phyloP scores from a whole-genome alignment of 2,797 vertebrate genomes.

The Tachyglossus aculeatus region DNA sequence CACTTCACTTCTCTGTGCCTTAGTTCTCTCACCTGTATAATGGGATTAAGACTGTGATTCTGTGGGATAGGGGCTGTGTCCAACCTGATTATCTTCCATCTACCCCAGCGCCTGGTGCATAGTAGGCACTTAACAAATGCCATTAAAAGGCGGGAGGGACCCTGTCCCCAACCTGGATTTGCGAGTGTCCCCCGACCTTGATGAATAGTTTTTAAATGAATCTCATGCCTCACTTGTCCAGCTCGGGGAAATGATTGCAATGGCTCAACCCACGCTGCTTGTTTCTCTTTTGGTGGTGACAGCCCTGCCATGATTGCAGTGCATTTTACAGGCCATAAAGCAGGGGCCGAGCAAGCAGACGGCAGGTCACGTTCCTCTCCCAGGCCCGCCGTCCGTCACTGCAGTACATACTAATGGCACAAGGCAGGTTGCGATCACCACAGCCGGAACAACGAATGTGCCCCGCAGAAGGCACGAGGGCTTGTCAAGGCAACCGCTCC shows the following conservation, averaged over 20 bases:
- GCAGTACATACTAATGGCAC: conserved; percentile 14
- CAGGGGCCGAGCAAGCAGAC: conserved; percentile 61
- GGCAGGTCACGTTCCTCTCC: conserved; percentile 55
- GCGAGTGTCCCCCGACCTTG: not conserved
- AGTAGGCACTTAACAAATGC: too few relatives aligned
- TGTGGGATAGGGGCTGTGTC: too few relatives aligned
- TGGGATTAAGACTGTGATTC: too few relatives aligned
- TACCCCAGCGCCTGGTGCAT: too few relatives aligned
- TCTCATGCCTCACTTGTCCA: conserved; percentile 40
- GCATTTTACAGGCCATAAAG: conserved; percentile 51
- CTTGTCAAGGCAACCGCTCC: conserved; percentile 27
- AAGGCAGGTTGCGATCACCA: conserved; percentile 12
- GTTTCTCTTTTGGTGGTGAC: conserved; percentile 52
- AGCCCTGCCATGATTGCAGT: conserved; percentile 60
- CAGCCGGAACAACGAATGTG: conserved; percentile 16
- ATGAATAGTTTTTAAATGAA: conserved; percentile 5
- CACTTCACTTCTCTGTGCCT: too few relatives aligned
- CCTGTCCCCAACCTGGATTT: not conserved
- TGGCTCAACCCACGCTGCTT: conserved; percentile 24
- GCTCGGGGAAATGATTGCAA: not conserved
- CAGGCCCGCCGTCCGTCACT: conserved; percentile 19
- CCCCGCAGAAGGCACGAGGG: not conserved
- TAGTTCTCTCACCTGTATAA: too few relatives aligned
- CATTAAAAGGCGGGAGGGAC: too few relatives aligned
- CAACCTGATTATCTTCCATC: too few relatives aligned